A percentile compares a stretch with the other conserved stretches of the same genome.
phyloP scores from a whole-genome alignment of 1,140 invertebrate genomes.

The Xylocopa sonorina region DNA sequence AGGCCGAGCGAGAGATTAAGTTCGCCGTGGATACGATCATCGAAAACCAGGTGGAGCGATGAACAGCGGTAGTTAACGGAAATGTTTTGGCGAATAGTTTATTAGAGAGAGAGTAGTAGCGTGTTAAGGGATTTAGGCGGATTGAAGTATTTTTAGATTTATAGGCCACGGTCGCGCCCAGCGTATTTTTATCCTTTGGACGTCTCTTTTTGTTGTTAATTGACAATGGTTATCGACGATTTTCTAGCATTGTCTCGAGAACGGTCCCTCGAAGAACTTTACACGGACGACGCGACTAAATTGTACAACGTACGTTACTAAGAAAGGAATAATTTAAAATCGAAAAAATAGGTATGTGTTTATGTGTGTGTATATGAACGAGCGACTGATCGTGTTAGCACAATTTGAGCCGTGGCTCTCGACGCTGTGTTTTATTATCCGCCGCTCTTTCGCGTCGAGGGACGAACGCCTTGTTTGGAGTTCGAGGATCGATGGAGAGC shows the following conservation, averaged over 20 bases:
- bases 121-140: conserved; percentile 45
- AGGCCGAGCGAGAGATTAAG: not conserved
- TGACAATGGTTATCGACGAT: conserved; percentile 11
- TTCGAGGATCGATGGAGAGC: not conserved
- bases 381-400: not conserved
- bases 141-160: conserved; percentile 55
- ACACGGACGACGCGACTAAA: not conserved
- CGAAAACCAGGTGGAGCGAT: too few species aligned
- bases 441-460: conserved; percentile 2
- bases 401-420: not conserved
- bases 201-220: not conserved
- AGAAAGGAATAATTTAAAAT: too few species aligned
- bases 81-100: conserved; percentile 21
- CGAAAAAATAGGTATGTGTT: not conserved
- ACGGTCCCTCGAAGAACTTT: not conserved
- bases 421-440: not conserved
- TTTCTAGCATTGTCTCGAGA: not conserved
- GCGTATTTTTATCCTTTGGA: not conserved
- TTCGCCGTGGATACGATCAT: not conserved
- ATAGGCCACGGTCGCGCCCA: conserved; percentile 26
- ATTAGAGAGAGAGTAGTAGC: conserved; percentile 29
- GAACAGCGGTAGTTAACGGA: conserved; percentile 6
- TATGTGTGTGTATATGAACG: not conserved
- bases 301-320: not conserved
- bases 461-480: not conserved